Evolutionary conservation across 2,888 invertebrate genomes (phyloP), one percentile per base, ranked within the genome.

Genomic region (Petrophora chlorosata): DNA sequence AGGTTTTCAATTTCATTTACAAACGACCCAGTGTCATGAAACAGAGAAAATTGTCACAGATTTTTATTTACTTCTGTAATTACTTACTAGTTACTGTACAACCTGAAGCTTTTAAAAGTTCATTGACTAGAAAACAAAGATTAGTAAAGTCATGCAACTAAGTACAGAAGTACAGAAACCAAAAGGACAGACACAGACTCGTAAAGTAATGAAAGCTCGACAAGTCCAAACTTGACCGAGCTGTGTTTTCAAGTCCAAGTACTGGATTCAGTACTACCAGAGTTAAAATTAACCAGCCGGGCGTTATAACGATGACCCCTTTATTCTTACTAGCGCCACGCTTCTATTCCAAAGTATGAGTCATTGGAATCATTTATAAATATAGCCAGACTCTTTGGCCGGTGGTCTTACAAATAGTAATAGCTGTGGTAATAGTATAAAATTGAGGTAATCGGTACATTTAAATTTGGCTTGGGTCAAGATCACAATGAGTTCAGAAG

Each of bases 401-500:
- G 32, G 47, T 43, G 28, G 40, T 53, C 50, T n/a, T n/a, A n/a
- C n/a, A n/a, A n/a, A n/a, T n/a, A n/a, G n/a, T n/a, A n/a, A n/a
- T n/a, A n/a, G n/a, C n/a, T n/a, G n/a, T n/a, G n/a, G n/a, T n/a
- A n/a, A n/a, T n/a, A n/a, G n/a, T n/a, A n/a, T n/a, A n/a, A n/a
- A n/a, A n/a, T n/a, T n/a, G n/a, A n/a, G 67, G 65, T 76, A 79
- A 81, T 72, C 60, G 59, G 43, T 70, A 72, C 73, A 65, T 70
- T 61, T 63, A 56, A 61, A 59, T 16, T 41, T 47, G 38, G 48
- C 78, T 69, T 76, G 76, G 82, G 82, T 84, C 82, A 83, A 76
- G 78, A 77, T 65, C 76, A 59, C 57, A 55, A 53, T 19, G 5
- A 7, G 52, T 43, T 42, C 13, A 12, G 5, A 13, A 5, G n/a